phyloP scores from a whole-genome alignment of 1,140 invertebrate species.

The Drosophila ohnishii region DNA sequence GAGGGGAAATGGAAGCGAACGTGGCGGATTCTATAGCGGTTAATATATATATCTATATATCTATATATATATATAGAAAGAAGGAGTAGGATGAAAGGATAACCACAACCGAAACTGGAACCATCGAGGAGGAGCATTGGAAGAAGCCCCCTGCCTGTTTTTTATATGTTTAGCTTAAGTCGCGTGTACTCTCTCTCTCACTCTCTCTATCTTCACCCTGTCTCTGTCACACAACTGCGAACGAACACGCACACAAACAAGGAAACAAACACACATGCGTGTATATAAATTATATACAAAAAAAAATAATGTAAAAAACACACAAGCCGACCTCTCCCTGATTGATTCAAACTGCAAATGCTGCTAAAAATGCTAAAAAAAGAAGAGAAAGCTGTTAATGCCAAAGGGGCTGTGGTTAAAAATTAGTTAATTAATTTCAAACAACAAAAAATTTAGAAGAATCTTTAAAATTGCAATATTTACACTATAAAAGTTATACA shows the following conservation, averaged over 20 bases:
- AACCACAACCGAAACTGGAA: slow-evolving; percentile 6
- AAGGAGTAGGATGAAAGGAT: not conserved
- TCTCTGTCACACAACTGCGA: slow-evolving; percentile 15
- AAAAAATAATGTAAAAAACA: slow-evolving; percentile 9
- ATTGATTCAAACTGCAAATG: slow-evolving; percentile 39
- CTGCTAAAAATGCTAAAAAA: not conserved
- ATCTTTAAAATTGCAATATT: not conserved
- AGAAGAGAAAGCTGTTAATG: not conserved
- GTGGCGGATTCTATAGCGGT: slow-evolving; percentile 73
- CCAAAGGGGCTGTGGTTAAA: not conserved
- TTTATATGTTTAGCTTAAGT: slow-evolving; percentile 48
- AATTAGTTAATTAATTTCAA: not conserved
- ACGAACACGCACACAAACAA: slow-evolving; percentile 14
- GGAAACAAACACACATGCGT: slow-evolving; percentile 21
- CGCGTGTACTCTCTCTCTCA: slow-evolving; percentile 20
- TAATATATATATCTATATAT: slow-evolving; percentile 14
- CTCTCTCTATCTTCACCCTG: not conserved
- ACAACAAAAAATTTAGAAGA: not conserved
- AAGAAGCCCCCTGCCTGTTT: slow-evolving; percentile 21
- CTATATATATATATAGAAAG: slow-evolving; percentile 11
- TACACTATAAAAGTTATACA: not conserved
- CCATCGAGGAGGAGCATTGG: slow-evolving; percentile 14
- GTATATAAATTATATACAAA: slow-evolving; percentile 6
- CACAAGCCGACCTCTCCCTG: slow-evolving; percentile 31
- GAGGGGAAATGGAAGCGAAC: slow-evolving; percentile 44